phyloP scores from a whole-genome alignment of 2,888 invertebrate genomes.

The Xestoiulus laeticollis region DNA sequence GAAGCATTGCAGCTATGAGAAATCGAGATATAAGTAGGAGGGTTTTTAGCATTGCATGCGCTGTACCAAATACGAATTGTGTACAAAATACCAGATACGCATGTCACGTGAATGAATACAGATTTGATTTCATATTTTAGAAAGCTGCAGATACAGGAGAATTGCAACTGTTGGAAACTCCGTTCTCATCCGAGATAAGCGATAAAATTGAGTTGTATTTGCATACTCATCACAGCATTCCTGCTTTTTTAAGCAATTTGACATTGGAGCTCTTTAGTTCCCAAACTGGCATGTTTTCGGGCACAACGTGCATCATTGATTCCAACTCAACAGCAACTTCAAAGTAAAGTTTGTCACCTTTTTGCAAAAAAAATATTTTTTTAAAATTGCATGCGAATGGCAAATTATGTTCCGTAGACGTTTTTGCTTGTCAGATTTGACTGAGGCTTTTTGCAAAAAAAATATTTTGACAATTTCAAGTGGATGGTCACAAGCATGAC shows the following conservation, averaged over 20 bases:
- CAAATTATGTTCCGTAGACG: no score
- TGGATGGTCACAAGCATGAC: no score
- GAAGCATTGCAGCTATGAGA: conserved; percentile 41
- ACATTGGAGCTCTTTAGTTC: conserved; percentile 84
- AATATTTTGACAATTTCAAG: no score
- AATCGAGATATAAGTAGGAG: no score
- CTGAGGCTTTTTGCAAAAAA: no score
- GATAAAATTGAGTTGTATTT: conserved; percentile 81
- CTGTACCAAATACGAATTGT: no score
- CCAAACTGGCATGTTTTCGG: conserved; percentile 64
- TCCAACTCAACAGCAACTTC: background rate
- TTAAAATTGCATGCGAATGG: no score
- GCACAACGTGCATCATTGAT: background rate
- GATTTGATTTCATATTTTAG: conserved; percentile 56
- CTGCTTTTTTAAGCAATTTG: conserved; percentile 84
- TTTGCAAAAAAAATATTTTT: no score
- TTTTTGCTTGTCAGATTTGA: no score
- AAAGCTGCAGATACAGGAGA: conserved; percentile 68
- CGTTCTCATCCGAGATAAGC: conserved; percentile 78
- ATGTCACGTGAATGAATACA: no score
- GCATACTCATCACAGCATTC: conserved; percentile 82
- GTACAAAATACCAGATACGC: no score
- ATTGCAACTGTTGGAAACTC: conserved; percentile 84
- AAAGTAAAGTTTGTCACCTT: background rate
- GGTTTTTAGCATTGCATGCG: no score